A percentile compares a stretch with the other conserved stretches of the same genome.
These are phyloP conservation scores for Ageneiosus marmoratus DNA, from an alignment of 2,113 vertebrate species.

Conservation along the genomic window DNA sequence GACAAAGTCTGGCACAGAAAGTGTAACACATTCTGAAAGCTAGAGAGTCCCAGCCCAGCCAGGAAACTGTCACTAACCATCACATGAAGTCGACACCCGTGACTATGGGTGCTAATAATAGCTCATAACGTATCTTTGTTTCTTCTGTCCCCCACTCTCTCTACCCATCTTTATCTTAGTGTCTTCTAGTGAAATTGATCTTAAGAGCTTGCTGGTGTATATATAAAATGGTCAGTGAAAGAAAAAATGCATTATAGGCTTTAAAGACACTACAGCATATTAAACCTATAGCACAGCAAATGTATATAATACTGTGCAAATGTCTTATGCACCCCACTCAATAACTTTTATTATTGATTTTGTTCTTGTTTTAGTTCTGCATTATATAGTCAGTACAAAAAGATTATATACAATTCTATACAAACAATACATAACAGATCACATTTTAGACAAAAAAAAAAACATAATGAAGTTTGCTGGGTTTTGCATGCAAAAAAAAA, in stretches of 20 bases:
- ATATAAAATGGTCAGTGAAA: background rate
- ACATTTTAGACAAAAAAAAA: too few relatives aligned
- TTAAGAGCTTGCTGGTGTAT: background rate
- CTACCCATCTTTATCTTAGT: background rate
- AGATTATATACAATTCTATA: too few relatives aligned
- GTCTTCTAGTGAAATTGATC: conserved; percentile 8
- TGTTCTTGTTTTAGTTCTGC: too few relatives aligned
- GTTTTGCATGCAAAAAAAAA: too few relatives aligned
- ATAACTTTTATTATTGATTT: too few relatives aligned
- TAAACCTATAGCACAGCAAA: too few relatives aligned
- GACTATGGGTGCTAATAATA: conserved; percentile 60
- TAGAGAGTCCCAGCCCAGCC: conserved; percentile 21
- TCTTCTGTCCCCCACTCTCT: conserved; percentile 19
- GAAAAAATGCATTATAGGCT: background rate
- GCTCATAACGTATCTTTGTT: conserved; percentile 51
- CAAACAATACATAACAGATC: too few relatives aligned
- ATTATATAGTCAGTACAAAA: too few relatives aligned
- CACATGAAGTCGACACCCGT: conserved; percentile 59
- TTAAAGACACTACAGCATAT: background rate
- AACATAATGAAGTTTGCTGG: too few relatives aligned
- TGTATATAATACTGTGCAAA: too few relatives aligned
- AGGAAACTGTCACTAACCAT: conserved; percentile 55
- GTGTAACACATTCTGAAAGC: conserved; percentile 9
- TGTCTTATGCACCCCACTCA: too few relatives aligned
- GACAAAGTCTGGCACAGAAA: background rate